Percentiles rank a stretch among this genome's conserved stretches.
These are phyloP conservation scores for Eudasyphora cyanicolor DNA, from an alignment of 2,888 invertebrate species.

Conservation along the genomic window DNA sequence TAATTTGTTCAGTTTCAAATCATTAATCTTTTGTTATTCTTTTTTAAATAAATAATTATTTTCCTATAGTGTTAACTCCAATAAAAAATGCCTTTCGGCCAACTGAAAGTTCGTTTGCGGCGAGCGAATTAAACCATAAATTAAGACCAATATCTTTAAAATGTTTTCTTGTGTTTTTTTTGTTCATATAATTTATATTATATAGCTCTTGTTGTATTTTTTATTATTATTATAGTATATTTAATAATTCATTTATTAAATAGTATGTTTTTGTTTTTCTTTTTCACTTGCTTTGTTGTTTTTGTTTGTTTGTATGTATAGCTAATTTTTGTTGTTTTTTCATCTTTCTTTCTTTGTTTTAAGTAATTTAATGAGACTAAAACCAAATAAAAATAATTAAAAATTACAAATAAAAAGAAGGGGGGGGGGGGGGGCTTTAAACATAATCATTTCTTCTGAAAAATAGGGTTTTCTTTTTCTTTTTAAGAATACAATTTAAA, in stretches of 20 bases:
- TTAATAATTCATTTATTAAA: constrained; percentile 36
- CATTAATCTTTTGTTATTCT: too few species aligned
- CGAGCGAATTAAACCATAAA: not conserved
- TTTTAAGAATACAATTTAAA: constrained; percentile 23
- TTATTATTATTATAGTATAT: constrained; percentile 25
- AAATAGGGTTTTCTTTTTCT: not conserved
- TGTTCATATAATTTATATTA: constrained; percentile 36
- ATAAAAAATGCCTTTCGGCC: not conserved
- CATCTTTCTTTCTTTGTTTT: constrained; percentile 26
- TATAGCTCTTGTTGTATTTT: constrained; percentile 49
- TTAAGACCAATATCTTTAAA: constrained; percentile 7
- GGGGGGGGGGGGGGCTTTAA: not conserved
- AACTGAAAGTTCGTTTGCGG: too few species aligned
- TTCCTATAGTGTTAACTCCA: too few species aligned
- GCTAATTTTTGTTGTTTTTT: constrained; percentile 25
- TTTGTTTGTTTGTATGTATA: too few species aligned
- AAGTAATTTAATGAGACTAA: constrained; percentile 25
- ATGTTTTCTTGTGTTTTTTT: not conserved
- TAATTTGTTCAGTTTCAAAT: not conserved
- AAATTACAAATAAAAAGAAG: constrained; percentile 14
- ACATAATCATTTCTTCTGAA: not conserved
- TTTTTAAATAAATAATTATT: not conserved
- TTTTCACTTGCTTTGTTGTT: constrained; percentile 42
- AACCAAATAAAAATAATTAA: constrained; percentile 23
- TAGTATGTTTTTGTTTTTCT: constrained; percentile 8